Evolutionary conservation across 2,113 vertebrate genomes (phyloP).

Genomic region (Chunga burmeisteri): DNA sequence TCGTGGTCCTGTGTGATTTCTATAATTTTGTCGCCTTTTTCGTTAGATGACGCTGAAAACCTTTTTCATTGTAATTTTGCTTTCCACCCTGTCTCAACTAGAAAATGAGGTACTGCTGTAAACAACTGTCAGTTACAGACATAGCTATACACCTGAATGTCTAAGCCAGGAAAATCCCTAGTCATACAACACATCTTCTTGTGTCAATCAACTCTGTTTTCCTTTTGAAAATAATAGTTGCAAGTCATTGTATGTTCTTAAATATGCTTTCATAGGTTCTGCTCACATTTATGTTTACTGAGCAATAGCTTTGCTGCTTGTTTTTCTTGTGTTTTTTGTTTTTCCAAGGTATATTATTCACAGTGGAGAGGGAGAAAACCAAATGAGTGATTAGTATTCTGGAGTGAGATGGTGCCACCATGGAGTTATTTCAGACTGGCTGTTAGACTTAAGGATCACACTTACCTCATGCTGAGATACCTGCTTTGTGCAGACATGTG

Average conservation of each 20-base stretch:
- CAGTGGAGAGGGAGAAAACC: neutral
- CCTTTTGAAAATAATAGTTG: neutral
- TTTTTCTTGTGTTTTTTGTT: neutral
- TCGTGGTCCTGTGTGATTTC: neutral
- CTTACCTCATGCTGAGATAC: neutral
- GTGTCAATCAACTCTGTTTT: neutral
- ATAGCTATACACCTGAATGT: neutral
- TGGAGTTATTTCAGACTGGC: neutral
- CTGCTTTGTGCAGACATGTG: neutral
- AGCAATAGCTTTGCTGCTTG: neutral
- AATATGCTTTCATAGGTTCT: neutral
- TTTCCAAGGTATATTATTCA: neutral
- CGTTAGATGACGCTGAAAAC: neutral
- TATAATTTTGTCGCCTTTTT: neutral
- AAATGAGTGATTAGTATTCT: neutral
- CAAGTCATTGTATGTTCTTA: neutral
- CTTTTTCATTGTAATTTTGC: neutral
- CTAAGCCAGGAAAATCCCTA: neutral
- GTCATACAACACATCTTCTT: neutral
- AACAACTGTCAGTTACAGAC: neutral
- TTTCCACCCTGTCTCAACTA: neutral
- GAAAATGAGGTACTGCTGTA: neutral
- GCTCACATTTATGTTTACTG: neutral
- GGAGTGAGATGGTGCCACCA: neutral
- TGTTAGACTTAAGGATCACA: neutral